These are phyloP conservation scores for Dreissena polymorpha DNA, from an alignment of 1,140 invertebrate genomes.

Conservation along the genomic window DNA sequence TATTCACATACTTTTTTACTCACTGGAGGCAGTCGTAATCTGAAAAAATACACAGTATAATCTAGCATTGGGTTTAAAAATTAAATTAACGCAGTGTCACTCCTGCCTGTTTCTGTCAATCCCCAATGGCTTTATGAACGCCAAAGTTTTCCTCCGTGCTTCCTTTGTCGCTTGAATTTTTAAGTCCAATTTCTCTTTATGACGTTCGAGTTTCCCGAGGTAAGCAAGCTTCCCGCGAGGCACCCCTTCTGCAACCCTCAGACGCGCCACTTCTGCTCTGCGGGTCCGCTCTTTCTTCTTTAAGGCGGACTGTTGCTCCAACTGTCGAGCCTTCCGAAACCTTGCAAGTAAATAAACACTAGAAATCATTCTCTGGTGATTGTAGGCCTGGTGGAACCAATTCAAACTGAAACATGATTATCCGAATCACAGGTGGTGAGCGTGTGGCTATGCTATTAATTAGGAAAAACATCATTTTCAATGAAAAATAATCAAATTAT, in stretches of 20 bases:
- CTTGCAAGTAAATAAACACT: not conserved
- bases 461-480: too few species aligned
- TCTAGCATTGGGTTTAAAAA: too few species aligned
- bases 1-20: too few species aligned
- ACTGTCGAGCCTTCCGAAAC: conserved; percentile 17
- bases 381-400: not conserved
- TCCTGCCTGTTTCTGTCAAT: too few species aligned
- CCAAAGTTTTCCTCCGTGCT: not conserved
- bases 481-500: too few species aligned
- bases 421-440: not conserved
- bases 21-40: too few species aligned
- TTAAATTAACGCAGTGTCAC: too few species aligned
- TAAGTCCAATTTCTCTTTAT: conserved; percentile 27
- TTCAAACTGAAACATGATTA: not conserved
- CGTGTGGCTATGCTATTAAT: too few species aligned
- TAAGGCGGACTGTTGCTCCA: conserved; percentile 13
- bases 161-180: not conserved
- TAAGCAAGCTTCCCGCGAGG: conserved; percentile 25
- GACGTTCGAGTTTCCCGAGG: conserved; percentile 5
- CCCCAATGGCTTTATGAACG: too few species aligned
- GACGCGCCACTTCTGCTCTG: conserved; percentile 5
- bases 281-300: conserved; percentile 15
- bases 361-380: not conserved
- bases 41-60: too few species aligned
- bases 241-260: conserved; percentile 14